Evolutionary conservation across 2,797 vertebrate genomes (phyloP).

Genomic region (Ptychobarbus kaznakovi): DNA sequence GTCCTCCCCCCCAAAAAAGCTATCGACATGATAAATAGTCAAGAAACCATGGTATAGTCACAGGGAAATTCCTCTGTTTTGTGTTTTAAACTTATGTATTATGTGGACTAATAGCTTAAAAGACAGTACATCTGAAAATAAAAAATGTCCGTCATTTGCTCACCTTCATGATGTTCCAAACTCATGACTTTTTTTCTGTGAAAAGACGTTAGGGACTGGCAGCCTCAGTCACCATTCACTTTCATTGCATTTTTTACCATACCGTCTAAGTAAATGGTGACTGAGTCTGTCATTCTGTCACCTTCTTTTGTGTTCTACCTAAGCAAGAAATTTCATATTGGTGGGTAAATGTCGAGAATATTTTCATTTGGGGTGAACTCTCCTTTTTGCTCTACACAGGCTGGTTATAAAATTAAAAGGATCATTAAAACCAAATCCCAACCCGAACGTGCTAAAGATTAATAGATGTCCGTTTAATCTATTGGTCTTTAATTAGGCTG

Average conservation of each 20-base stretch:
- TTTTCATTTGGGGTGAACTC: background rate
- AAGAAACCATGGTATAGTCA: background rate
- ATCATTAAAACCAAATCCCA: background rate
- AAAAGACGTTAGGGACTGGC: background rate
- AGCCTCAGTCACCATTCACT: background rate
- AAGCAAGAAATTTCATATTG: background rate
- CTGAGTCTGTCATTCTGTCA: background rate
- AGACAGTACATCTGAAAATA: background rate
- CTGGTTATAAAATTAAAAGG: background rate
- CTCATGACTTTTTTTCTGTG: background rate
- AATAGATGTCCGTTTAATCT: constrained; percentile 53
- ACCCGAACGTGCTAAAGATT: constrained; percentile 41
- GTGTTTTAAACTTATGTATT: background rate
- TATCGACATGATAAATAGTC: background rate
- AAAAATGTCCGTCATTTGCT: background rate
- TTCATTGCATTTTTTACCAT: background rate
- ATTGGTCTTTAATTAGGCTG: constrained; percentile 63
- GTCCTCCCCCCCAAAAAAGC: background rate
- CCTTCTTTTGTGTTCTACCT: background rate
- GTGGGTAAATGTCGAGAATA: background rate
- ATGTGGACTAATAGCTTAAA: background rate
- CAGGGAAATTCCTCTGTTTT: background rate
- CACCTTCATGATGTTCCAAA: background rate
- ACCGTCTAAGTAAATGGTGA: background rate
- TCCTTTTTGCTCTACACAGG: background rate